Conservation (phyloP, 2,888 invertebrate species). For the Cyaniris semiargus region DNA sequence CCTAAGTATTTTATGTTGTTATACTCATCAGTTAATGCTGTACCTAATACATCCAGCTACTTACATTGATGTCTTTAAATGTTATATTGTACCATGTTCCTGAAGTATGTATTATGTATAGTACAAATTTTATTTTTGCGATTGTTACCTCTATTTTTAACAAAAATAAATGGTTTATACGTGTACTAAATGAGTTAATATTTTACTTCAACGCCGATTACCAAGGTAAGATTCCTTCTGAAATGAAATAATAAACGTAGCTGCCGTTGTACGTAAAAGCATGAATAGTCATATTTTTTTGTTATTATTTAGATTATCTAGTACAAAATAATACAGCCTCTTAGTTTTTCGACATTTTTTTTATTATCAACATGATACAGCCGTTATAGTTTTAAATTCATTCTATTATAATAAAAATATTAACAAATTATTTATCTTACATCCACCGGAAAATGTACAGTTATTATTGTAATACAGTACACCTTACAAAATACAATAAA, state of each 20-base stretch:
- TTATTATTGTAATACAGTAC: conserved; percentile 59
- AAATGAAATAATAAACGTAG: too few species aligned
- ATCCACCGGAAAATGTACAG: conserved; percentile 79
- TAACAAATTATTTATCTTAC: conserved; percentile 81
- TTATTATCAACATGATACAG: conserved; percentile 79
- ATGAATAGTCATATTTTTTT: too few species aligned
- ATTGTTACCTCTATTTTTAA: conserved; percentile 12
- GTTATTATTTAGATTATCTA: too few species aligned
- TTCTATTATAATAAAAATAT: conserved; percentile 79
- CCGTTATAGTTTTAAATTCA: conserved; percentile 78
- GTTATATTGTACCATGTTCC: not conserved
- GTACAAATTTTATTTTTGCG: not conserved
- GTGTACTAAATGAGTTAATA: not conserved
- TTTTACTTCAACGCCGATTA: not conserved
- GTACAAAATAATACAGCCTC: not conserved
- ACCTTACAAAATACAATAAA: conserved; percentile 72
- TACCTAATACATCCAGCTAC: not conserved
- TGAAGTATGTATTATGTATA: not conserved
- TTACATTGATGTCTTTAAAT: not conserved
- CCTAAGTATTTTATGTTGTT: not conserved
- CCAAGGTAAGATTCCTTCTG: not conserved
- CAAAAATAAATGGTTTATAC: not conserved
- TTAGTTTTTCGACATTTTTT: conserved; percentile 59
- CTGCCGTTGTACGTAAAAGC: too few species aligned
- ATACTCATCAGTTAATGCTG: not conserved